A percentile compares a stretch with the other conserved stretches of the same genome.
These are phyloP conservation scores for Chymomyza caudatula DNA, from an alignment of 2,888 invertebrate species.

Conservation along the genomic window DNA sequence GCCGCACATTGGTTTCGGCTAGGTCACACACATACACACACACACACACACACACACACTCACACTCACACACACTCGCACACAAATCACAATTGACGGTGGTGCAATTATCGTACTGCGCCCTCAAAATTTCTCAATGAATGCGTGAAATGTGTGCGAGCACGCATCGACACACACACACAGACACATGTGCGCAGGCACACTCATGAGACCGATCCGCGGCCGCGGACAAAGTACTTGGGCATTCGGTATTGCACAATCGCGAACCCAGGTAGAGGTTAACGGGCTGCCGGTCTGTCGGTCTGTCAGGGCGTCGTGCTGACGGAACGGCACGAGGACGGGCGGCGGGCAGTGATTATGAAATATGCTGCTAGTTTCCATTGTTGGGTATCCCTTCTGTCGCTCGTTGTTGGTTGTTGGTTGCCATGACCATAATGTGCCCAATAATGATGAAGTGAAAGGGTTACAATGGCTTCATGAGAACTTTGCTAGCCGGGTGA, in stretches of 20 bases:
- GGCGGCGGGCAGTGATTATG: neutral
- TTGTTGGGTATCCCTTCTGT: slow-evolving; percentile 36
- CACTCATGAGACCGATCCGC: slow-evolving; percentile 1
- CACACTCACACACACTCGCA: slow-evolving; percentile 4
- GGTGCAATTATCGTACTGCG: slow-evolving; percentile 62
- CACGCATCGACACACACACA: neutral
- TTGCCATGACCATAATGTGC: slow-evolving; percentile 70
- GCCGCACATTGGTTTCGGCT: slow-evolving; percentile 16
- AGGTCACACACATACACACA: neutral
- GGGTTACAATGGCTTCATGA: slow-evolving; percentile 71
- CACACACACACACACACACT: neutral
- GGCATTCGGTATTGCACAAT: slow-evolving; percentile 51
- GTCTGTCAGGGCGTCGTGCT: too few relatives aligned
- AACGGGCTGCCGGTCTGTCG: neutral
- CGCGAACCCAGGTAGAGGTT: slow-evolving; percentile 28
- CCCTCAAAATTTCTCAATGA: slow-evolving; percentile 62
- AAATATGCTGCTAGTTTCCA: slow-evolving; percentile 49
- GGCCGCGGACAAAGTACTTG: slow-evolving; percentile 17
- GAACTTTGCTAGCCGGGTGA: slow-evolving; percentile 67
- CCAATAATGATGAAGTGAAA: slow-evolving; percentile 70
- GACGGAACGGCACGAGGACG: neutral
- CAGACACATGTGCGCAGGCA: neutral
- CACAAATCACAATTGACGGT: slow-evolving; percentile 24
- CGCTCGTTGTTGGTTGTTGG: slow-evolving; percentile 25
- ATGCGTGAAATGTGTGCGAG: slow-evolving; percentile 55